These are phyloP conservation scores for Psittacula derbiana DNA, from an alignment of 2,797 vertebrate species.

Conservation along the genomic window DNA sequence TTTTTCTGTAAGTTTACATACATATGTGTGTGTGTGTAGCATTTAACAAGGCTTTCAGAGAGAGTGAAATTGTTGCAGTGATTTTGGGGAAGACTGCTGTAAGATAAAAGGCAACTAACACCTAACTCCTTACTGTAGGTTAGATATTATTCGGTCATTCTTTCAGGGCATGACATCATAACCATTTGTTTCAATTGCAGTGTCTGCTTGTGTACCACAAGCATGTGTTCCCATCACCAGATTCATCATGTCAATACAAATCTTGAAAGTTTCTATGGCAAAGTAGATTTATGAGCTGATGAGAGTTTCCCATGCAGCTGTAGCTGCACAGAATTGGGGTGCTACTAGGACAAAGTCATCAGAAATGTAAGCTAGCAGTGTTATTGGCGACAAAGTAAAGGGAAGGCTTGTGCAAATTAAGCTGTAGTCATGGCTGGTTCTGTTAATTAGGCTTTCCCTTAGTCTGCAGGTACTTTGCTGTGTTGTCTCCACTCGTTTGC, in stretches of 20 bases:
- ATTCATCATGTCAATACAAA: fast-evolving
- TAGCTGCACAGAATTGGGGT: neutral
- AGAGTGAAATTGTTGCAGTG: neutral
- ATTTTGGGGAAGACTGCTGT: neutral
- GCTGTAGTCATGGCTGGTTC: neutral
- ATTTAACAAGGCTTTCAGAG: neutral
- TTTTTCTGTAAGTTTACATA: neutral
- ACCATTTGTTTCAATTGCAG: neutral
- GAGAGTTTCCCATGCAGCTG: fast-evolving
- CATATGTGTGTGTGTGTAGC: neutral
- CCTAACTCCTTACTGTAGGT: neutral
- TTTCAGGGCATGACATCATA: neutral
- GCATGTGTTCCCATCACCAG: fast-evolving
- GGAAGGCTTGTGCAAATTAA: neutral
- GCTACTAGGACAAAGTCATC: neutral
- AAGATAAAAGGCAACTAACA: neutral
- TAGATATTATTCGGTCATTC: neutral
- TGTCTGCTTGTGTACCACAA: neutral
- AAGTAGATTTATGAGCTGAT: neutral
- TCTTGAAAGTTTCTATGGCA: fast-evolving
- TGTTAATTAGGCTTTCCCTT: neutral
- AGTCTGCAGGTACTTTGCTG: neutral
- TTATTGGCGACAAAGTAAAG: fast-evolving
- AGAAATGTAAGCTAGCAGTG: neutral
- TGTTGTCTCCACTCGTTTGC: neutral